These are phyloP conservation scores for Rhabdophis nuchalis DNA, from an alignment of 2,797 vertebrate genomes.

Conservation along the genomic window DNA sequence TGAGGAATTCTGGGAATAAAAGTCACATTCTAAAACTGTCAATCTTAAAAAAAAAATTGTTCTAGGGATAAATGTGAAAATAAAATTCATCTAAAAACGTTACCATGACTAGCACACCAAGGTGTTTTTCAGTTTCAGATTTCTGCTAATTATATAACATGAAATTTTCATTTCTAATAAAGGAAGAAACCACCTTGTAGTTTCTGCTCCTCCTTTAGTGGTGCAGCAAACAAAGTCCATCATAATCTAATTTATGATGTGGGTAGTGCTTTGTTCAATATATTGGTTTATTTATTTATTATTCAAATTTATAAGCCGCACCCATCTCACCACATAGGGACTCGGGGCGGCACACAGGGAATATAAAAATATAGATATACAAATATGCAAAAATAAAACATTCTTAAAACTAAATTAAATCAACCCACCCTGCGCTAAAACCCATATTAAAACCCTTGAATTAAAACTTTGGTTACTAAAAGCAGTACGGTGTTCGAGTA, in stretches of 20 bases:
- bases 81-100: background rate
- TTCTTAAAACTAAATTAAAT: no score
- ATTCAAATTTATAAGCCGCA: no score
- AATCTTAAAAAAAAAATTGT: constrained; percentile 8
- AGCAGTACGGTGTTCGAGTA: no score
- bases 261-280: background rate
- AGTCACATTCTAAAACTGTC: background rate
- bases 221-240: background rate
- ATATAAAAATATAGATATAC: no score
- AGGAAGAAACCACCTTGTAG: constrained; percentile 34
- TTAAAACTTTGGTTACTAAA: no score
- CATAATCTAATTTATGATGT: background rate
- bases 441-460: no score
- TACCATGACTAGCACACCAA: constrained; percentile 8
- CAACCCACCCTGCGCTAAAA: no score
- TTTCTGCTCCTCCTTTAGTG: constrained; percentile 25
- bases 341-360: no score
- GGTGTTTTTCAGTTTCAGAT: constrained; percentile 57
- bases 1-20: background rate
- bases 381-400: no score
- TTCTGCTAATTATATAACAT: constrained; percentile 16
- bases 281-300: no score
- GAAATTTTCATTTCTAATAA: constrained; percentile 36
- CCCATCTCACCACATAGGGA: no score
- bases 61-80: background rate